phyloP scores from a whole-genome alignment of 2,888 invertebrate species.

The Belgica antarctica region DNA sequence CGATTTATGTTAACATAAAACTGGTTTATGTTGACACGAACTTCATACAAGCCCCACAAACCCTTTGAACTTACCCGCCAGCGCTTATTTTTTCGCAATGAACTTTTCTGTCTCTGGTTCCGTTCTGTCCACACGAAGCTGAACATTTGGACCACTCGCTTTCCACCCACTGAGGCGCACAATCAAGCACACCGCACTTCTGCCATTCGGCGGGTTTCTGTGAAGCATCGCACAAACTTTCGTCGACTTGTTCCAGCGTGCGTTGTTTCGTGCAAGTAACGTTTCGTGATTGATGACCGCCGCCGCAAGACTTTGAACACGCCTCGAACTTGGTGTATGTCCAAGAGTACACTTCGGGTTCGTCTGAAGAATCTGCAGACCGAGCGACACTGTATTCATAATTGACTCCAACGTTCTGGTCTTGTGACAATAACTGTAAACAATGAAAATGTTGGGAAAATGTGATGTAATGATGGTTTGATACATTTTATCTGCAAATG shows the following conservation, averaged over 20 bases:
- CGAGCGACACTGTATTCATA: slow-evolving; percentile 90
- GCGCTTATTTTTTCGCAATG: slow-evolving; percentile 77
- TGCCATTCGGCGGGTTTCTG: slow-evolving; percentile 70
- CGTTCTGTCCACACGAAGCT: slow-evolving; percentile 75
- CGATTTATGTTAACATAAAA: no score
- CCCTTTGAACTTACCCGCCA: slow-evolving; percentile 59
- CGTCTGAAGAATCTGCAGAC: slow-evolving; percentile 60
- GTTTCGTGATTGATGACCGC: slow-evolving; percentile 76
- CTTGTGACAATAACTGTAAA: slow-evolving; percentile 77
- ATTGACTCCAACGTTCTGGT: slow-evolving; percentile 76
- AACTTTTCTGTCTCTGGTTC: slow-evolving; percentile 67
- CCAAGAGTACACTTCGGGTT: slow-evolving; percentile 81
- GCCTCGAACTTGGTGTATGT: slow-evolving; percentile 64
- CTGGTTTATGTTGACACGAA: no score
- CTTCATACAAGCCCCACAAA: no score
- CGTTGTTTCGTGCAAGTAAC: slow-evolving; percentile 78
- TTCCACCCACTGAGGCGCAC: slow-evolving; percentile 77
- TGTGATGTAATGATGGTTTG: not conserved
- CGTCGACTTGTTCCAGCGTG: slow-evolving; percentile 69
- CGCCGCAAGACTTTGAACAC: slow-evolving; percentile 86
- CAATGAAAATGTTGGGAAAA: no score
- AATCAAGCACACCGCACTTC: slow-evolving; percentile 72
- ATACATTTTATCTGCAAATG: slow-evolving; percentile 13
- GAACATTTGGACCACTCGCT: slow-evolving; percentile 80
- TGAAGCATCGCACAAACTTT: slow-evolving; percentile 73